Percentiles rank a stretch among this genome's conserved stretches.
phyloP scores from a whole-genome alignment of 2,113 vertebrate species.

The Jacana jacana region DNA sequence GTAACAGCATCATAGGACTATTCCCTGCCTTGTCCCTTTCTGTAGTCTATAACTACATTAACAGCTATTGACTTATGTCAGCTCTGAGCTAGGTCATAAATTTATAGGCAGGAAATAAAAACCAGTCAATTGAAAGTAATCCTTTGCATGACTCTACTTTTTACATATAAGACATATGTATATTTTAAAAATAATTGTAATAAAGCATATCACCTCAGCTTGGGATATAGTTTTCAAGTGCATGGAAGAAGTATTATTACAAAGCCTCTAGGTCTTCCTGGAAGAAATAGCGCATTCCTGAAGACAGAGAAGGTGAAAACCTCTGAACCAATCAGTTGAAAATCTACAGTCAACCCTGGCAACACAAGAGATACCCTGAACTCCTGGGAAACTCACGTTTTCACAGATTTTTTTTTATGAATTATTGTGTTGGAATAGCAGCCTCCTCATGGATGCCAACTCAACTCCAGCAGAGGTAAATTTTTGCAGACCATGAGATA shows the following conservation, averaged over 20 bases:
- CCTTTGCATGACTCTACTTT: neutral
- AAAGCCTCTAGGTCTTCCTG: neutral
- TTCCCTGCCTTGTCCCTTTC: neutral
- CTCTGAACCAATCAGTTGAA: neutral
- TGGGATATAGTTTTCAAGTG: neutral
- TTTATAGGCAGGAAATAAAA: conserved; percentile 1
- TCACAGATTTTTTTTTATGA: neutral
- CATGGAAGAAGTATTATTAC: neutral
- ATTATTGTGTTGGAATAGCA: neutral
- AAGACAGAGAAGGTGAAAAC: neutral
- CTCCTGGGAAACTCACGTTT: neutral
- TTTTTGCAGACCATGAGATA: neutral
- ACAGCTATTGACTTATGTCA: neutral
- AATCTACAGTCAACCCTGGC: neutral
- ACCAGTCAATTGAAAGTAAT: neutral
- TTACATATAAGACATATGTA: neutral
- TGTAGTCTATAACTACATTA: neutral
- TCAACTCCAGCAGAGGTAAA: neutral
- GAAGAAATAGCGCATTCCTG: neutral
- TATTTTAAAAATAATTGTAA: neutral
- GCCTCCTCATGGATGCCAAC: neutral
- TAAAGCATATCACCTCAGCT: neutral
- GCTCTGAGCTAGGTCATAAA: neutral
- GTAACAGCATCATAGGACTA: neutral
- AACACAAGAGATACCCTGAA: neutral